phyloP scores from a whole-genome alignment of 2,113 vertebrate species.

The Thoracochromis brauschi region DNA sequence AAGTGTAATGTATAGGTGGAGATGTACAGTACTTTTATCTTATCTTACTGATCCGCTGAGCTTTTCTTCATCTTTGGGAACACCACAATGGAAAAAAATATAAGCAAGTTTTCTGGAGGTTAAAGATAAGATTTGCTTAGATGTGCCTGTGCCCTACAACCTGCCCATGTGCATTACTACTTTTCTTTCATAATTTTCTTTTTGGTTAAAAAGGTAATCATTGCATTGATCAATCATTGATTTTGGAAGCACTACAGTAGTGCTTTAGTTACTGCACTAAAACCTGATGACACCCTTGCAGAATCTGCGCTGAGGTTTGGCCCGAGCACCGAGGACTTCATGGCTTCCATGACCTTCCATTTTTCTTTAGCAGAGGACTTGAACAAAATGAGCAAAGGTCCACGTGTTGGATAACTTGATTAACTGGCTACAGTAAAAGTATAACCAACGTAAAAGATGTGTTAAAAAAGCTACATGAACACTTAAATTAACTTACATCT shows the following conservation, averaged over 20 bases:
- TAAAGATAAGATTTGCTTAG: not conserved
- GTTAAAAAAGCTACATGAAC: not conserved
- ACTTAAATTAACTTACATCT: not conserved
- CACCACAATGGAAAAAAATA: not conserved
- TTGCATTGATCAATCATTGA: not conserved
- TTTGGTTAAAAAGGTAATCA: not conserved
- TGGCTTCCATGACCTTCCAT: not conserved
- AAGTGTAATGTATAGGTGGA: not conserved
- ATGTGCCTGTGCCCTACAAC: not conserved
- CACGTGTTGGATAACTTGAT: not conserved
- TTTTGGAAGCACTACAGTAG: not conserved
- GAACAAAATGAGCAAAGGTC: not conserved
- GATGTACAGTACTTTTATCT: not conserved
- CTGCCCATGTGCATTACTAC: not conserved
- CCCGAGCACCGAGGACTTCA: not conserved
- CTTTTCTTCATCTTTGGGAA: not conserved
- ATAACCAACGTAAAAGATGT: not conserved
- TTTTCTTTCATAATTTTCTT: not conserved
- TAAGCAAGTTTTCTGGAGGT: not conserved
- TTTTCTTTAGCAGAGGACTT: not conserved
- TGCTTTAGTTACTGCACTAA: not conserved
- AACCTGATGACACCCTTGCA: not conserved
- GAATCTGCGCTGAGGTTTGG: not conserved
- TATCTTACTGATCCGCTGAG: not conserved
- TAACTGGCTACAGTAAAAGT: not conserved